Conservation (phyloP, 2,797 vertebrate genomes). For the Malurus splendens region DNA sequence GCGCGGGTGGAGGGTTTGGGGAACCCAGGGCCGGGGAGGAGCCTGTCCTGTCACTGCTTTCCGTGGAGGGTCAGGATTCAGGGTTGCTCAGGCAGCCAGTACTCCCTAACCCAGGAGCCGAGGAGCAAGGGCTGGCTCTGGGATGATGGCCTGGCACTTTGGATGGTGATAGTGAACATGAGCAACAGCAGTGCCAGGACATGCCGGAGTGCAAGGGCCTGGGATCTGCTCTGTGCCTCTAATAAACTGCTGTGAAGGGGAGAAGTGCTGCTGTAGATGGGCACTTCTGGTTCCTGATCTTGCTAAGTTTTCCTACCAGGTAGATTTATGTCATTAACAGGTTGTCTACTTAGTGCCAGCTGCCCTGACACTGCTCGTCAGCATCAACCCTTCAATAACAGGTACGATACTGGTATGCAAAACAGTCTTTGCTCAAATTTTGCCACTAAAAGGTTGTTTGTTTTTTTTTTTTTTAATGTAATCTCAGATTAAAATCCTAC, state of each 20-base stretch:
- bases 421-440: not conserved
- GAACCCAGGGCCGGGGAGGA: not conserved
- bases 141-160: fast-evolving
- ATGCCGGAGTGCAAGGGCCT: fast-evolving
- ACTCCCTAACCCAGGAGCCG: not conserved
- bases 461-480: not conserved
- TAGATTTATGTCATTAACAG: constrained; percentile 48
- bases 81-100: not conserved
- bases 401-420: constrained; percentile 50
- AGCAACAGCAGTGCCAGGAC: not conserved
- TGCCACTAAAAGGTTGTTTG: not conserved
- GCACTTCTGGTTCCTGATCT: not conserved
- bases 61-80: not conserved
- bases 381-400: constrained; percentile 66
- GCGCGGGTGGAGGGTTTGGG: fast-evolving
- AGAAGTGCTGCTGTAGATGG: not conserved
- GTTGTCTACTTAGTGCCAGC: constrained; percentile 66
- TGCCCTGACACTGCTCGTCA: constrained; percentile 62
- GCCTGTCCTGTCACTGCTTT: fast-evolving
- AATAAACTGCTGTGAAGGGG: not conserved
- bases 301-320: not conserved
- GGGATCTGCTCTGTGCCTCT: not conserved
- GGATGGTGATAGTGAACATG: not conserved
- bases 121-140: not conserved
- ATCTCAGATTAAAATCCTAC: not conserved